These are phyloP conservation scores for Crocuta crocuta DNA, from an alignment of 2,113 vertebrate genomes.

Conservation along the genomic window DNA sequence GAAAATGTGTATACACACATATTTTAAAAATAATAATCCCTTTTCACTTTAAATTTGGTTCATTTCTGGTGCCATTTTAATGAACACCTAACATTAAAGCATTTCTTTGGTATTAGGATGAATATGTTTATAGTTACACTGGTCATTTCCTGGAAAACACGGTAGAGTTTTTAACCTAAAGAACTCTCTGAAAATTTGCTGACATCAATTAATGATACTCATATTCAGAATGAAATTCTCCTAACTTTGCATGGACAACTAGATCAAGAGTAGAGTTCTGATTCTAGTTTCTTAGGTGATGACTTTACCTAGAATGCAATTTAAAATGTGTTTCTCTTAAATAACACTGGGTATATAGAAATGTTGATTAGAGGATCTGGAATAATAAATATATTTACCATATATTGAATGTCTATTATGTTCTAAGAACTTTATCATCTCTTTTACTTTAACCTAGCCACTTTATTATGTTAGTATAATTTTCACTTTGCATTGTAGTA, in stretches of 20 bases:
- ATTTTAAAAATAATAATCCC: not conserved
- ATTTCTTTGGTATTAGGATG: slow-evolving; percentile 23
- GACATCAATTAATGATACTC: slow-evolving; percentile 38
- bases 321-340: slow-evolving; percentile 39
- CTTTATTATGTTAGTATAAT: not conserved
- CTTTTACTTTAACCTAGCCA: slow-evolving; percentile 16
- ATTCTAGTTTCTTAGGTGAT: slow-evolving; percentile 15
- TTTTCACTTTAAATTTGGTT: slow-evolving; percentile 34
- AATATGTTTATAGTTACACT: not conserved
- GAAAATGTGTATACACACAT: not conserved
- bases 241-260: not conserved
- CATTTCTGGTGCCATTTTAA: slow-evolving; percentile 35
- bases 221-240: slow-evolving; percentile 37
- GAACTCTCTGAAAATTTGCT: slow-evolving; percentile 15
- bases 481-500: not conserved
- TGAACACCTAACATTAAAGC: not conserved
- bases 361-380: not conserved
- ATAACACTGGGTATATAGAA: slow-evolving; percentile 7
- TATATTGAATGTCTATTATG: not conserved
- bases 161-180: not conserved
- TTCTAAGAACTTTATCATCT: slow-evolving; percentile 20
- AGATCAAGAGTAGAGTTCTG: not conserved
- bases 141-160: not conserved
- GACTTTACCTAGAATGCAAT: slow-evolving; percentile 44
- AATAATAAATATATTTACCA: slow-evolving; percentile 27